Base-by-base conservation (phyloP, 2,113 vertebrate genomes). In the Dipodomys spectabilis region DNA sequence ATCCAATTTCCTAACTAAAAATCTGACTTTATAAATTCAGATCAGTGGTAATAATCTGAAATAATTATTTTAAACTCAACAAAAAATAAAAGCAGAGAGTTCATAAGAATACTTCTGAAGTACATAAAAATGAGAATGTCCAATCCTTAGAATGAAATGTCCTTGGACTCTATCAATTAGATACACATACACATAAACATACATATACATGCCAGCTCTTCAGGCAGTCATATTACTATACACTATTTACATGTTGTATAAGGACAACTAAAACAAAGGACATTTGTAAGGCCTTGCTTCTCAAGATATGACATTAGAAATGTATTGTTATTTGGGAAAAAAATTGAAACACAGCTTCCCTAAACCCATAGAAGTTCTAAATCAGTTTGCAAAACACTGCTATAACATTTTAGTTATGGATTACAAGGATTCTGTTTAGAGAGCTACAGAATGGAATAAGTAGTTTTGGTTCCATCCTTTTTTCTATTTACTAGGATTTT, bases 1-100 rank as follows among this genome's bases (percentile, higher is more conserved):
- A 71, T 49, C 15, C 19, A 86, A 49, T 81, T 93, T 86, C 12
- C 60, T 86, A 86, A 79, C 73, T 65, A 78, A 85, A 94, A 92
- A 79, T 35, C 62, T 57, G 19, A 75, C 72, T 94, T 28, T 77
- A 22, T 67, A 90, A 73, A 62, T 88, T 86, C 67, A 85, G 86
- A 82, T 71, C 49, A 78, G 57, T 67, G 72, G 15, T 30, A 95
- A 69, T 92, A 30, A 82, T 65, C 53, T 71, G 10, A 92, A 30
- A 60, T 20, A 60, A 27, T 67, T 32, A 20, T 68, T 12, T 83
- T 28, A 68, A 69, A 7, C 12, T 84, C 49, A 84, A 83, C 57
- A 32, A 28, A 78, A 49, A 71, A 57, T 57, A 86, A 91, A 81
- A 13, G 39, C 13, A 60, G 32, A 77, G 12, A 15, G 35, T 60